Base-by-base conservation (phyloP, 2,888 invertebrate genomes). In the Oscheius onirici region DNA sequence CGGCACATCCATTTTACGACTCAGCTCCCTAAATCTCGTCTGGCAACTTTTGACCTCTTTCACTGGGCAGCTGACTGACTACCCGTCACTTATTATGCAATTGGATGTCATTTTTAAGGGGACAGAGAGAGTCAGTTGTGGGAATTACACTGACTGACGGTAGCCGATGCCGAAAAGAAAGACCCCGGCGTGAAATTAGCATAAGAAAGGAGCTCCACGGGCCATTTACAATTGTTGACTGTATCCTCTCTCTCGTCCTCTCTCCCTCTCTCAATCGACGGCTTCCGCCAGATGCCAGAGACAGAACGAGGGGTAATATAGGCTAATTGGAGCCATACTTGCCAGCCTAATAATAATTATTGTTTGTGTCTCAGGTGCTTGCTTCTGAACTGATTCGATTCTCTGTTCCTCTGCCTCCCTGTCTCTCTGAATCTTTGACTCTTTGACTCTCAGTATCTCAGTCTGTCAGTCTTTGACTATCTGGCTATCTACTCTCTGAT, bases 161-260 rank as follows among this genome's bases (percentile, higher is more conserved):
- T 17, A 15, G 55, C 24, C 5, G 52, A 3, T 24, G 26, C 11
- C n/a, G 79, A 67, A 80, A 82, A 80, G 69, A 72, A 63, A 0
- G 74, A 75, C 20, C 8, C 20, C 34, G n/a, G n/a, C n/a, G n/a
- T n/a, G 41, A 41, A 26, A 63, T 63, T 63, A 49, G 63, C 63
- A 63, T 63, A 2, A 20, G 63, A 63, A 63, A 63, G 63, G 63
- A 24, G n/a, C 34, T n/a, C 41, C 28, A 41, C 63, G 28, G 46
- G 28, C 26, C 49, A 44, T 63, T 63, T 63, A 63, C 63, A 63
- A 63, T 49, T 60, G 60, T 60, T 60, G 60, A 60, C 60, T 63
- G 63, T 63, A 28, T 22, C 41, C 24, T 24, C 34, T 13, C 26
- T 11, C 22, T 34, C 34, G 34, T 34, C 34, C 34, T 34, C 34